Evolutionary conservation across 2,888 invertebrate genomes (phyloP).

Genomic region (Biston betularia): DNA sequence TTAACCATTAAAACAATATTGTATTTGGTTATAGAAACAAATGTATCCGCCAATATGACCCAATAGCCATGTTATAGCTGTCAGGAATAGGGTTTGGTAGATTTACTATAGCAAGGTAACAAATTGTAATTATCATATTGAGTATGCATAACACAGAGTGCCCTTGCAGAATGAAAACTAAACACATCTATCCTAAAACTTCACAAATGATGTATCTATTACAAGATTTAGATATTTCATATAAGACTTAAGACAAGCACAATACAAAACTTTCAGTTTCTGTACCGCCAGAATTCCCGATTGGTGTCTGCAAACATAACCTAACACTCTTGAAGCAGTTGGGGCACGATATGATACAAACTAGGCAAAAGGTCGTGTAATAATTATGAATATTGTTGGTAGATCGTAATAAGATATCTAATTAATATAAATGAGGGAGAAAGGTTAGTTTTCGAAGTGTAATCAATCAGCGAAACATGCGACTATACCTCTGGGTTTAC

Average conservation of each 20-base stretch:
- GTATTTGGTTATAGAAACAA: not conserved
- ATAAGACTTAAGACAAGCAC: not conserved
- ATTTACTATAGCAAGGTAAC: slow-evolving; percentile 80
- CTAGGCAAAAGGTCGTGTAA: not conserved
- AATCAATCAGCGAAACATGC: slow-evolving; percentile 66
- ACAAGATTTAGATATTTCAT: not conserved
- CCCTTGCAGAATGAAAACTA: slow-evolving; percentile 67
- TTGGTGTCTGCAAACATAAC: slow-evolving; percentile 17
- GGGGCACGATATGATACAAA: not conserved
- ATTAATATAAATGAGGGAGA: not conserved
- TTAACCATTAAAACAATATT: too few species aligned
- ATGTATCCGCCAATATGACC: slow-evolving; percentile 79
- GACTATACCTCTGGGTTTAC: slow-evolving; percentile 96
- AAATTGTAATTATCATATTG: slow-evolving; percentile 81
- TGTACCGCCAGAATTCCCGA: not conserved
- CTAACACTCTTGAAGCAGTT: slow-evolving; percentile 9
- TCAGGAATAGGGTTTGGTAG: slow-evolving; percentile 78
- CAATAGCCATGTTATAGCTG: slow-evolving; percentile 58
- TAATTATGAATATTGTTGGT: not conserved
- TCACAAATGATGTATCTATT: not conserved
- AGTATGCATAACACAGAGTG: slow-evolving; percentile 81
- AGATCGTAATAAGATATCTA: not conserved
- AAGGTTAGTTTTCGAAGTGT: slow-evolving; percentile 46
- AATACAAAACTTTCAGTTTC: not conserved
- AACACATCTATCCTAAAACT: not conserved